These are phyloP conservation scores for Quadroppia sp. DNA, from an alignment of 2,888 invertebrate genomes.

Conservation along the genomic window DNA sequence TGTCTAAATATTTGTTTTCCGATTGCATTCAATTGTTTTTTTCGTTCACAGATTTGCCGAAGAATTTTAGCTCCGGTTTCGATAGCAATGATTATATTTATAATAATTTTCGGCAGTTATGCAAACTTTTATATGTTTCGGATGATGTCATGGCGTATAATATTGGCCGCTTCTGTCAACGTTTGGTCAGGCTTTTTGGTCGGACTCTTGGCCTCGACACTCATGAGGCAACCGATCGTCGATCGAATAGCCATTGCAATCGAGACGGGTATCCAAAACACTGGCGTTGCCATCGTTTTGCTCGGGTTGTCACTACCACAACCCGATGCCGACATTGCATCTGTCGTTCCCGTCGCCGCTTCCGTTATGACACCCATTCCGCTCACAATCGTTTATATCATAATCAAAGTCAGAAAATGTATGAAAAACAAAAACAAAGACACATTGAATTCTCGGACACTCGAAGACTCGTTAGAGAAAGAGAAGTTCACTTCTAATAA, in stretches of 20 bases:
- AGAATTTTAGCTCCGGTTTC: conserved; percentile 80
- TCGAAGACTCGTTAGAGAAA: neutral
- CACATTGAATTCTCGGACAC: neutral
- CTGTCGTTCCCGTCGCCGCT: conserved; percentile 78
- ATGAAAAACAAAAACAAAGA: neutral
- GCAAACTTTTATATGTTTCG: conserved; percentile 85
- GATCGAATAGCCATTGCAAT: conserved; percentile 83
- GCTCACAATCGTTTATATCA: conserved; percentile 53
- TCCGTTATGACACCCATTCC: conserved; percentile 93
- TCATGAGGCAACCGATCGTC: conserved; percentile 61
- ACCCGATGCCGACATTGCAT: conserved; percentile 59
- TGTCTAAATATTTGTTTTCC: neutral
- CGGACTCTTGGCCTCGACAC: conserved; percentile 63
- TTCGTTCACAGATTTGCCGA: conserved; percentile 61
- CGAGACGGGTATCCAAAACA: conserved; percentile 67
- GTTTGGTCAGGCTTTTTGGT: conserved; percentile 75
- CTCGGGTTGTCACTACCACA: conserved; percentile 73
- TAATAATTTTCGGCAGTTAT: conserved; percentile 72
- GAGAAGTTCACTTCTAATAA: neutral
- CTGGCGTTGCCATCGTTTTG: conserved; percentile 84
- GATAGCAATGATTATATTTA: conserved; percentile 70
- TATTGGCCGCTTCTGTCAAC: conserved; percentile 71
- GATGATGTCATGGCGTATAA: conserved; percentile 75
- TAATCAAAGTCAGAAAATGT: conserved; percentile 41
- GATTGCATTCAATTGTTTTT: too few species aligned